Conservation (phyloP, 2,797 vertebrate species). For the Sebastolobus alascanus region DNA sequence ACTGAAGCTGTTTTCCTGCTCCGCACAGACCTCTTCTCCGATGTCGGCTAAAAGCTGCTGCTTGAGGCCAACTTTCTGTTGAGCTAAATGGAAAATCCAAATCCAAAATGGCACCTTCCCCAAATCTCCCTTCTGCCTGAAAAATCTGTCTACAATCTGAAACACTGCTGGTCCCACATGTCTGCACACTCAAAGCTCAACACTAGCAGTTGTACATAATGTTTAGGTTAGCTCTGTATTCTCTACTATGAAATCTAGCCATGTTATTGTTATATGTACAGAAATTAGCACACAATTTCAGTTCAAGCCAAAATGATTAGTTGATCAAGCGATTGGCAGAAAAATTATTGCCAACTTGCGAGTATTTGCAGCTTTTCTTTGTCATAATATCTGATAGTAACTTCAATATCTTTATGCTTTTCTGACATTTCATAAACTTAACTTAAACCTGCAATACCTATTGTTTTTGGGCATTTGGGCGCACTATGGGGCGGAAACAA, state of each 20-base stretch:
- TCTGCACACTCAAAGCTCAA: background rate
- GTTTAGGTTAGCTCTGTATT: background rate
- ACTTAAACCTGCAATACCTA: background rate
- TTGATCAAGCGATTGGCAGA: rapidly evolving
- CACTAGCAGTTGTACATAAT: background rate
- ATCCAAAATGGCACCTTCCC: slow-evolving; percentile 53
- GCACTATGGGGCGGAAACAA: background rate
- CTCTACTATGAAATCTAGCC: background rate
- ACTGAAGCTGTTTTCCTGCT: slow-evolving; percentile 17
- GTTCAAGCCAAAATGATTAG: background rate
- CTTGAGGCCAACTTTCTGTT: slow-evolving; percentile 43
- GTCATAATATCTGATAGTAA: background rate
- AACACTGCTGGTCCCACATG: slow-evolving; percentile 15
- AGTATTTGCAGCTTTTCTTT: background rate
- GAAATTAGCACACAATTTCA: background rate
- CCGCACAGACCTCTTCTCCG: slow-evolving; percentile 6
- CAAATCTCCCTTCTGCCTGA: slow-evolving; percentile 12
- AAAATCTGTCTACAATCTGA: slow-evolving; percentile 25
- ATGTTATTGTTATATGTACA: background rate
- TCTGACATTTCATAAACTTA: background rate
- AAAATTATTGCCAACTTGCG: background rate
- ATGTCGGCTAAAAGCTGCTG: slow-evolving; percentile 29
- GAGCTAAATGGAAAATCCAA: slow-evolving; percentile 64
- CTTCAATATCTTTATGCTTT: background rate
- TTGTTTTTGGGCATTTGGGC: background rate